These are phyloP conservation scores for Hucho hucho DNA, from an alignment of 2,113 vertebrate species.

Conservation along the genomic window DNA sequence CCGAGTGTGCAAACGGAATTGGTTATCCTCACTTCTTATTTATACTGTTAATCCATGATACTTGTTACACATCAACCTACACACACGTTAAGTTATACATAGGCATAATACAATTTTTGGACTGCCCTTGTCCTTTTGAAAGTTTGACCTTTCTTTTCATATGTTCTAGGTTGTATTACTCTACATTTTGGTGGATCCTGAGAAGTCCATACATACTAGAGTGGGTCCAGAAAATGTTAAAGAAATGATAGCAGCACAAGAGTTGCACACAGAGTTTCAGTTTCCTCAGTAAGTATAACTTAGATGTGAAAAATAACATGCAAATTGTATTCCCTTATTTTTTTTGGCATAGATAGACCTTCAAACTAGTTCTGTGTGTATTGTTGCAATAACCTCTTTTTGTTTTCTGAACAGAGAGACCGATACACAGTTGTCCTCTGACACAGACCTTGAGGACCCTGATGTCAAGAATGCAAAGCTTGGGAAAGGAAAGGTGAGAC, in stretches of 20 bases:
- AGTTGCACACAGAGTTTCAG: constrained; percentile 96
- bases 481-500: constrained; percentile 93
- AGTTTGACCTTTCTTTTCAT: background rate
- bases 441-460: constrained; percentile 95
- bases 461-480: constrained; percentile 90
- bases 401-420: constrained; percentile 82
- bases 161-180: constrained; percentile 63
- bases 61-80: too few relatives aligned
- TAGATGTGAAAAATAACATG: background rate
- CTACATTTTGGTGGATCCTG: constrained; percentile 40
- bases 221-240: constrained; percentile 94
- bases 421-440: constrained; percentile 95
- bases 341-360: background rate
- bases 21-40: too few relatives aligned
- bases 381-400: background rate
- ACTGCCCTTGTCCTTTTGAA: background rate
- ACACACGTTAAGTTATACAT: too few relatives aligned
- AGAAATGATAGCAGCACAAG: constrained; percentile 99
- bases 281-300: constrained; percentile 89
- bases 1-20: too few relatives aligned
- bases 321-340: background rate
- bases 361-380: background rate
- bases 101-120: background rate
- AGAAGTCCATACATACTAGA: constrained; percentile 62
- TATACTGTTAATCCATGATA: too few relatives aligned